A percentile compares a stretch with the other conserved stretches of the same genome.
Evolutionary conservation across 2,797 vertebrate species (phyloP).

Genomic region (Ispidina picta): DNA sequence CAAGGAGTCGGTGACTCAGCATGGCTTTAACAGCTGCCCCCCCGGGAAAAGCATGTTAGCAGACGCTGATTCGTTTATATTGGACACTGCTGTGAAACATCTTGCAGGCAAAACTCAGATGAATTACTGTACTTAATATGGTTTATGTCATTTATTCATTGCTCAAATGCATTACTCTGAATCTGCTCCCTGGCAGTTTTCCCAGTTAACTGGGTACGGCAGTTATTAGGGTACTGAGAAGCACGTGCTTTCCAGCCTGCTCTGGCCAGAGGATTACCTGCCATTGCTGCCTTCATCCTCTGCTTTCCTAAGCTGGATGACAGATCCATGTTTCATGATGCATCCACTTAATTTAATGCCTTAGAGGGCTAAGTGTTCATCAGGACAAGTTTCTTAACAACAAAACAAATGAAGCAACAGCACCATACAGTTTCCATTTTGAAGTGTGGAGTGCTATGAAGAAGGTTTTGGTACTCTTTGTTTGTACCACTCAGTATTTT

Average conservation of each 20-base stretch:
- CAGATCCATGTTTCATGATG: neutral
- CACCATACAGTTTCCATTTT: neutral
- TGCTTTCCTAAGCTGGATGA: neutral
- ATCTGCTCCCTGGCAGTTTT: slow-evolving; percentile 8
- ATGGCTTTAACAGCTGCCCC: neutral
- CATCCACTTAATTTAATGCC: neutral
- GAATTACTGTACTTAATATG: neutral
- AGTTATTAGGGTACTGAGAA: neutral
- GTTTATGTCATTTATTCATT: slow-evolving; percentile 31
- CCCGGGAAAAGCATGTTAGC: neutral
- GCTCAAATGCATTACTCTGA: slow-evolving; percentile 2
- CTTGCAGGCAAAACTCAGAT: slow-evolving; percentile 9
- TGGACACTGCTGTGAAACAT: neutral
- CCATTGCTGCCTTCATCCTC: neutral
- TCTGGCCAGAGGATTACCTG: neutral
- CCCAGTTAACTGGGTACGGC: neutral
- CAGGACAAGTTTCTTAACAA: neutral
- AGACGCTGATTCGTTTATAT: neutral
- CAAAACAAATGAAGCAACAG: neutral
- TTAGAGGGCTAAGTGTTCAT: neutral
- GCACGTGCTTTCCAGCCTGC: neutral
- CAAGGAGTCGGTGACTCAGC: neutral
- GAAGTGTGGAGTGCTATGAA: neutral
- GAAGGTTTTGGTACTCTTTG: neutral
- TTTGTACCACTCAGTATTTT: neutral